These are phyloP conservation scores for Cairina moschata DNA, from an alignment of 2,113 vertebrate species.

Conservation along the genomic window DNA sequence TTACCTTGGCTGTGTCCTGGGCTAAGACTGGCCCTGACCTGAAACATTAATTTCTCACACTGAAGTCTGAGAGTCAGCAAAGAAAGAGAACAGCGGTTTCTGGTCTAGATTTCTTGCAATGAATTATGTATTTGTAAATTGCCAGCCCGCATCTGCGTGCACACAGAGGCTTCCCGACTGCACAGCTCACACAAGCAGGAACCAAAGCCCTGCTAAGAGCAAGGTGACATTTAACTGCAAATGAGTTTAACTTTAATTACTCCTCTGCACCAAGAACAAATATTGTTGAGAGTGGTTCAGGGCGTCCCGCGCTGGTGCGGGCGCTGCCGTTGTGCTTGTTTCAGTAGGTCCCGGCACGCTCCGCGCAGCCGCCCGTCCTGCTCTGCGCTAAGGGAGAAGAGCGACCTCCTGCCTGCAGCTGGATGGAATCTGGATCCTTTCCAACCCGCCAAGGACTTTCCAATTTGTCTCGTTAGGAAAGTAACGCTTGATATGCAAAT, in stretches of 20 bases:
- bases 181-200: neutral
- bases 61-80: neutral
- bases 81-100: neutral
- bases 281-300: neutral
- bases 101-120: neutral
- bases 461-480: neutral
- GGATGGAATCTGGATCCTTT: neutral
- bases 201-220: neutral
- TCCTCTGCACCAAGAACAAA: neutral
- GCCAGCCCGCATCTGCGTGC: neutral
- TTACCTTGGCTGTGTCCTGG: neutral
- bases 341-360: neutral
- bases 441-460: neutral
- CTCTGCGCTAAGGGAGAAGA: fast-evolving
- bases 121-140: neutral
- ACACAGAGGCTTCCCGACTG: neutral
- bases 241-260: neutral
- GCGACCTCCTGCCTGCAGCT: neutral
- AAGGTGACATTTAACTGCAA: conserved; percentile 32
- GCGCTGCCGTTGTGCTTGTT: neutral
- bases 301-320: fast-evolving
- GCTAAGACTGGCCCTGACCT: neutral
- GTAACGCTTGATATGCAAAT: fast-evolving
- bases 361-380: fast-evolving
- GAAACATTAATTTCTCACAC: neutral